A percentile compares a stretch with the other conserved stretches of the same genome.
Evolutionary conservation across 1,140 invertebrate species (phyloP).

Genomic region (Brachionus paranguensis): DNA sequence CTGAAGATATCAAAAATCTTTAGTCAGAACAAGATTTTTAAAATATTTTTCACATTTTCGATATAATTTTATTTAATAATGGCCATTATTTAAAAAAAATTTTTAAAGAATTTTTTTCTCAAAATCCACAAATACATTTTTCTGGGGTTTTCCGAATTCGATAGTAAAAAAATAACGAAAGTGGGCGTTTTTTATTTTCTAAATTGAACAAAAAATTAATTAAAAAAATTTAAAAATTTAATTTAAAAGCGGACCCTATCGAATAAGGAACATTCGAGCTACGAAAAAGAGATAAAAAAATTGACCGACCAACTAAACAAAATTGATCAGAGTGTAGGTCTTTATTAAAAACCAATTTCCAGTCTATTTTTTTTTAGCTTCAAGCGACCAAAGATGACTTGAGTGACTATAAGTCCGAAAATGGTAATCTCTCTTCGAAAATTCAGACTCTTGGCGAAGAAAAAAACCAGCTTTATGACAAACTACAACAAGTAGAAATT

Average conservation of each 20-base stretch:
- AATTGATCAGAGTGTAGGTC: neutral
- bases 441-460: neutral
- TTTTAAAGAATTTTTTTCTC: too few relatives aligned
- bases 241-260: neutral
- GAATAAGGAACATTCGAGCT: neutral
- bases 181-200: too few relatives aligned
- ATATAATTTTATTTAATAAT: too few relatives aligned
- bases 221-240: neutral
- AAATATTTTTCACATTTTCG: too few relatives aligned
- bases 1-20: too few relatives aligned
- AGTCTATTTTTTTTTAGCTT: neutral
- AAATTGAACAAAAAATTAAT: neutral
- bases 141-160: too few relatives aligned
- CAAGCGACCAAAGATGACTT: conserved; percentile 7
- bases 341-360: neutral
- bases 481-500: neutral
- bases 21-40: too few relatives aligned
- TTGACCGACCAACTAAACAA: neutral
- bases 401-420: neutral
- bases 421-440: neutral
- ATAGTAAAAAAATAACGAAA: too few relatives aligned
- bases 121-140: too few relatives aligned
- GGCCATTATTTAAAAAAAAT: too few relatives aligned
- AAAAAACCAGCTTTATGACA: conserved; percentile 21
- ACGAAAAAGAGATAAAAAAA: conserved; percentile 23